Evolutionary conservation across 2,888 invertebrate species (phyloP).

Genomic region (Noctua comes): DNA sequence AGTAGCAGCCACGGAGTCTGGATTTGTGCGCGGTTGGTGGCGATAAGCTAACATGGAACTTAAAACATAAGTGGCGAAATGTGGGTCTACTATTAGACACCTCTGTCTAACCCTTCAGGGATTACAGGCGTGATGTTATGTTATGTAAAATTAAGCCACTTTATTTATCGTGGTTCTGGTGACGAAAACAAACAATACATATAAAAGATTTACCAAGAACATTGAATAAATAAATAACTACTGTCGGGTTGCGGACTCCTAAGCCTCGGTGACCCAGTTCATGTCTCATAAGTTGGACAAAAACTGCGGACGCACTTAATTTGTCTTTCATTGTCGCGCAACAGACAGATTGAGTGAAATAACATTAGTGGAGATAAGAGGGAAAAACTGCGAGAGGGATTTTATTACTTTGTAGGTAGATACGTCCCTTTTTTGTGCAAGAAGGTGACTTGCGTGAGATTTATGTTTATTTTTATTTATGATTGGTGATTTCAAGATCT

Average conservation of each 20-base stretch:
- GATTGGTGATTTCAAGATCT: background rate
- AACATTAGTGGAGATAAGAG: conserved; percentile 40
- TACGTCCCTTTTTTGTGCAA: background rate
- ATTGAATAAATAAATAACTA: conserved; percentile 47
- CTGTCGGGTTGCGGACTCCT: conserved; percentile 2
- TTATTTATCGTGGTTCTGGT: background rate
- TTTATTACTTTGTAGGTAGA: background rate
- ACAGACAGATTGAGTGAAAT: conserved; percentile 51
- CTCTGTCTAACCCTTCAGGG: too few species aligned
- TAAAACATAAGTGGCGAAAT: too few species aligned
- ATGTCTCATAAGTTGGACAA: conserved; percentile 28
- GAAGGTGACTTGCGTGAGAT: background rate
- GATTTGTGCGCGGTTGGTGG: too few species aligned
- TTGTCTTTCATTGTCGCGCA: conserved; percentile 49
- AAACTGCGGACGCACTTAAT: conserved; percentile 54
- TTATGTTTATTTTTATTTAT: background rate
- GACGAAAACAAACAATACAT: conserved; percentile 10
- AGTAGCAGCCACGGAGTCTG: too few species aligned
- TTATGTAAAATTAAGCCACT: background rate
- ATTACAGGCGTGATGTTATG: too few species aligned
- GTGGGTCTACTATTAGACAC: too few species aligned
- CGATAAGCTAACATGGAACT: too few species aligned
- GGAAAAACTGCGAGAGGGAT: background rate
- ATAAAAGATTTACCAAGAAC: conserved; percentile 18
- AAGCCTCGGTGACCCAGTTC: conserved; percentile 42